A percentile compares a stretch with the other conserved stretches of the same genome.
These are phyloP conservation scores for Panonychus citri DNA, from an alignment of 1,140 invertebrate genomes.

Conservation along the genomic window DNA sequence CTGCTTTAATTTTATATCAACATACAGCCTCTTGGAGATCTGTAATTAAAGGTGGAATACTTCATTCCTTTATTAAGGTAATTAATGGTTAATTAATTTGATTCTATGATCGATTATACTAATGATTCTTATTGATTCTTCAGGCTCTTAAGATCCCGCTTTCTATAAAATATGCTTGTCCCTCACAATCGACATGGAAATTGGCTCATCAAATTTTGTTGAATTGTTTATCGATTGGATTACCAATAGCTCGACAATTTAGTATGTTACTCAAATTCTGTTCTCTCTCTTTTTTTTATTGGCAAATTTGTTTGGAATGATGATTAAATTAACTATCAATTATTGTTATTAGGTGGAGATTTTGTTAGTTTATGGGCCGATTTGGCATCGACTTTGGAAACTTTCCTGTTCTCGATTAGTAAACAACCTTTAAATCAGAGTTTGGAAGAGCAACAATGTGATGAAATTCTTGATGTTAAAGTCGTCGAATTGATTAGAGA, in stretches of 20 bases:
- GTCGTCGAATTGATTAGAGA: constrained; percentile 54
- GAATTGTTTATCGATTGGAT: constrained; percentile 49
- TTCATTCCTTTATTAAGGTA: constrained; percentile 48
- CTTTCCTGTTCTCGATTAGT: constrained; percentile 66
- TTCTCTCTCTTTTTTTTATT: background rate
- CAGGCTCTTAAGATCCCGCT: constrained; percentile 45
- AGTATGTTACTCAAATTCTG: constrained; percentile 26
- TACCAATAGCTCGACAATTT: constrained; percentile 60
- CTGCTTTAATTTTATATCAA: constrained; percentile 57
- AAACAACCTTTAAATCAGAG: constrained; percentile 33
- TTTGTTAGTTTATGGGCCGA: constrained; percentile 44
- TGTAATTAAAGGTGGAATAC: constrained; percentile 46
- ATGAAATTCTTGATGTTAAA: constrained; percentile 56
- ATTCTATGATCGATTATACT: background rate
- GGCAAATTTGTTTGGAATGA: constrained; percentile 29
- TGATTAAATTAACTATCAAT: constrained; percentile 23
- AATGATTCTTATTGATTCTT: background rate
- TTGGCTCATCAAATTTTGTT: constrained; percentile 52
- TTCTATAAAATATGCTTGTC: constrained; percentile 56
- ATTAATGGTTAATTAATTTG: constrained; percentile 8
- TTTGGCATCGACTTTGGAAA: constrained; percentile 58
- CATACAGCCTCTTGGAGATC: constrained; percentile 45
- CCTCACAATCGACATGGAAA: constrained; percentile 61
- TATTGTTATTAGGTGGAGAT: constrained; percentile 20
- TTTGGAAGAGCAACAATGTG: constrained; percentile 52